phyloP scores from a whole-genome alignment of 2,113 vertebrate genomes.

The Rhombomys opimus region DNA sequence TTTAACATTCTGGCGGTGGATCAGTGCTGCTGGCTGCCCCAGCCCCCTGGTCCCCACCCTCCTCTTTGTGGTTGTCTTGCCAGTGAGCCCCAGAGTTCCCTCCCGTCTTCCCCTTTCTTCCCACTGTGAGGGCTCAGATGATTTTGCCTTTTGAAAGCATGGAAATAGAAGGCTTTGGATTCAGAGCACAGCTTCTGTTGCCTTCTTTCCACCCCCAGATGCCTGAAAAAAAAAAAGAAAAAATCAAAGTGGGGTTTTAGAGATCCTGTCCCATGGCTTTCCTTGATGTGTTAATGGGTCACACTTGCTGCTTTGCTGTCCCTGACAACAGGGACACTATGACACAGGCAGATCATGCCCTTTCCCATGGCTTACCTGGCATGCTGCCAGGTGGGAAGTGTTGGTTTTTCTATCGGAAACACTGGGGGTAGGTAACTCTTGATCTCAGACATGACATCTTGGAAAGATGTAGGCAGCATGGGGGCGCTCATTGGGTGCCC shows the following conservation, averaged over 20 bases:
- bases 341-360: not conserved
- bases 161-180: slow-evolving; percentile 64
- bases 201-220: not conserved
- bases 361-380: slow-evolving; percentile 22
- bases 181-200: slow-evolving; percentile 35
- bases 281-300: slow-evolving; percentile 76
- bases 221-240: slow-evolving; percentile 8
- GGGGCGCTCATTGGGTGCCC: not conserved
- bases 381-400: not conserved
- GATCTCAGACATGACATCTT: slow-evolving; percentile 45
- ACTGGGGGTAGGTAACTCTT: slow-evolving; percentile 31
- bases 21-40: not conserved
- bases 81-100: not conserved
- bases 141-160: slow-evolving; percentile 68
- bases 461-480: not conserved
- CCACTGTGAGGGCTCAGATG: slow-evolving; percentile 18
- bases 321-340: slow-evolving; percentile 35
- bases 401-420: slow-evolving; percentile 39
- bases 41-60: not conserved
- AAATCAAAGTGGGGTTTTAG: slow-evolving; percentile 65
- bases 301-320: not conserved
- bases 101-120: not conserved
- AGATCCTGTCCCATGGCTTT: not conserved
- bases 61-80: not conserved
- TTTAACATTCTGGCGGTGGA: slow-evolving; percentile 12